These are phyloP conservation scores for Clunio marinus DNA, from an alignment of 2,888 invertebrate genomes.

Conservation along the genomic window DNA sequence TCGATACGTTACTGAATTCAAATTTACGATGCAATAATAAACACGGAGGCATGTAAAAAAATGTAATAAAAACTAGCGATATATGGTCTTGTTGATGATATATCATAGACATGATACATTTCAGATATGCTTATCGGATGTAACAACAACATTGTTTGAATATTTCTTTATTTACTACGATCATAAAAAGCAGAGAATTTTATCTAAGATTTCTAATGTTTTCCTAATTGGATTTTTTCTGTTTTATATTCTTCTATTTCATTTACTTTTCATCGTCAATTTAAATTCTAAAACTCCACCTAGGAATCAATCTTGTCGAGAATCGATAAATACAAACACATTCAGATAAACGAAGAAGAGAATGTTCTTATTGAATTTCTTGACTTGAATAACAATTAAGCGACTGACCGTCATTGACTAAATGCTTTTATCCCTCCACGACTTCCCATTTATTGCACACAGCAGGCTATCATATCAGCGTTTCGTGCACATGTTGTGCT, in stretches of 20 bases:
- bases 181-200: no score
- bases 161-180: no score
- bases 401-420: slow-evolving; percentile 15
- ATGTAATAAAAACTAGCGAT: slow-evolving; percentile 25
- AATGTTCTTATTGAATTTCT: slow-evolving; percentile 27
- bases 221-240: no score
- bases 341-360: background rate
- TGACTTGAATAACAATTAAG: slow-evolving; percentile 36
- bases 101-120: background rate
- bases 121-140: no score
- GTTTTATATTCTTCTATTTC: no score
- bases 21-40: slow-evolving; percentile 36
- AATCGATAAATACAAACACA: background rate
- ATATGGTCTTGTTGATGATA: background rate
- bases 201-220: no score
- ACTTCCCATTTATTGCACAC: slow-evolving; percentile 16
- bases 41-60: slow-evolving; percentile 23
- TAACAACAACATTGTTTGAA: no score
- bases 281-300: no score
- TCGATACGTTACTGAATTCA: slow-evolving; percentile 11
- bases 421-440: slow-evolving; percentile 15
- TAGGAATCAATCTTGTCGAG: no score
- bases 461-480: slow-evolving; percentile 19
- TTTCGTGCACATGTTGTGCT: slow-evolving; percentile 21
- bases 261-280: no score